Conservation (phyloP, 2,113 vertebrate species). For the Pan troglodytes region NHGRI_mPanTro3-v2.1_pri NC_072404.2:95552501-95553000, state of each 20-base stretch:
- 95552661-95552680: neutral
- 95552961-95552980: neutral
- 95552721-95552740: too few relatives aligned
- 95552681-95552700: neutral
- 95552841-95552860: neutral
- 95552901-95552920: neutral
- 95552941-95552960: neutral
- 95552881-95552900: too few relatives aligned
- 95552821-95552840: neutral
- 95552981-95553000: neutral
- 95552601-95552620: neutral
- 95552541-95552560: neutral
- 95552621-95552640: neutral
- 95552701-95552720: too few relatives aligned
- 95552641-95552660: neutral
- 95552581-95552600: neutral
- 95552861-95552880: too few relatives aligned
- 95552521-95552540: neutral
- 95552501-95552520: neutral
- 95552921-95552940: neutral
- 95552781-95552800: neutral
- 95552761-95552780: neutral
- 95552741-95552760: neutral
- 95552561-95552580: neutral
- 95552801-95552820: neutral